Conservation (phyloP, 2,888 invertebrate species). For the Kryphioiulus occultus region DNA sequence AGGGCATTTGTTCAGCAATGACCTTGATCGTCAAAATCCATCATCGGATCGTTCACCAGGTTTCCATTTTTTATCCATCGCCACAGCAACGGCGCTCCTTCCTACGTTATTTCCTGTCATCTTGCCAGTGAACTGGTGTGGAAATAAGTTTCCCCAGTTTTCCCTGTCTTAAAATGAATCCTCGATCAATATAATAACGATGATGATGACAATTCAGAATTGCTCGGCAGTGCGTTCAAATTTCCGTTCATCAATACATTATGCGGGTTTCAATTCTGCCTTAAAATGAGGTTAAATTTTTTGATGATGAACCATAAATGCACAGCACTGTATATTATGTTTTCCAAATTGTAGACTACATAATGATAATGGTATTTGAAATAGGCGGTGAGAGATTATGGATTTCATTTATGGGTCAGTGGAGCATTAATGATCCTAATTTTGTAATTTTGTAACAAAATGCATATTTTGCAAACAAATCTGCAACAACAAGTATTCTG, state of each 20-base stretch:
- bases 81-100: slow-evolving; percentile 21
- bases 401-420: not conserved
- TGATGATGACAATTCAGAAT: not conserved
- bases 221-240: not conserved
- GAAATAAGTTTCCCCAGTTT: not conserved
- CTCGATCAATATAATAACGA: not conserved
- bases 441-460: no score
- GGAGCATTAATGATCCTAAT: not conserved
- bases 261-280: slow-evolving; percentile 10
- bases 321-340: no score
- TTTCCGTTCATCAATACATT: not conserved
- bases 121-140: not conserved
- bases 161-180: not conserved
- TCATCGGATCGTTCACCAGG: slow-evolving; percentile 25
- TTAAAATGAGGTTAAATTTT: slow-evolving; percentile 9
- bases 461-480: no score
- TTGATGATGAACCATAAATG: not conserved
- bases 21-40: not conserved
- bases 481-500: no score
- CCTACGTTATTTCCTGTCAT: not conserved
- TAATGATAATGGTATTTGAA: not conserved
- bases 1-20: not conserved
- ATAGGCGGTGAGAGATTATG: not conserved
- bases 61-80: not conserved
- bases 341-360: no score